These are phyloP conservation scores for Masticophis lateralis DNA, from an alignment of 2,797 vertebrate genomes.

Conservation along the genomic window DNA sequence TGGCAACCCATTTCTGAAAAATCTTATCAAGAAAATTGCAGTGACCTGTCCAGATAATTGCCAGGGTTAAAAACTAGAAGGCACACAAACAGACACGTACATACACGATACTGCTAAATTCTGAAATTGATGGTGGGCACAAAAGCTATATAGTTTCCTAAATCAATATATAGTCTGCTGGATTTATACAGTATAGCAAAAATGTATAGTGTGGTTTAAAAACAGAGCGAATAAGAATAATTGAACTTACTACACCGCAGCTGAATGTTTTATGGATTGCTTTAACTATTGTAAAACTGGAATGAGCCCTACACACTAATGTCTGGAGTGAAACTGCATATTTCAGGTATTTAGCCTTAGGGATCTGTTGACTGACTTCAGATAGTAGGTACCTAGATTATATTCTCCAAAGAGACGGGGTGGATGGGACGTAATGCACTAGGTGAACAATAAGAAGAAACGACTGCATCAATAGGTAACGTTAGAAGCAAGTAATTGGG, in stretches of 20 bases:
- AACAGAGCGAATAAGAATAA: not conserved
- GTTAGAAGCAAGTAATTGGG: not conserved
- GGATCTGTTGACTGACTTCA: not conserved
- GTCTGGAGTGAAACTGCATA: not conserved
- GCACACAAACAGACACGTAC: accelerated
- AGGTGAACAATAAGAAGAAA: not conserved
- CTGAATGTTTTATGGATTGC: not conserved
- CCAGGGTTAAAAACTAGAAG: not conserved
- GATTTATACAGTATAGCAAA: not conserved
- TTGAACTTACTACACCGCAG: not conserved
- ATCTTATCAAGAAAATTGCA: not conserved
- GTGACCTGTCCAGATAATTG: not conserved
- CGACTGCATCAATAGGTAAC: not conserved
- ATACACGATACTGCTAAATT: not conserved
- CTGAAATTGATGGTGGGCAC: not conserved
- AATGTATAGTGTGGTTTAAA: not conserved
- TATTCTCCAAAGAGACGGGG: not conserved
- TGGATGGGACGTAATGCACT: not conserved
- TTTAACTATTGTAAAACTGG: not conserved
- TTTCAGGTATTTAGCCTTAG: not conserved
- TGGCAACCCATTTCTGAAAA: not conserved
- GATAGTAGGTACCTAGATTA: not conserved
- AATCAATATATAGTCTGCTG: not conserved
- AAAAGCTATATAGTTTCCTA: not conserved
- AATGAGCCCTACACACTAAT: not conserved